Evolutionary conservation across 2,113 vertebrate genomes (phyloP), one percentile per base, ranked within the genome.

Genomic region (Pelvicachromis taeniatus): DNA sequence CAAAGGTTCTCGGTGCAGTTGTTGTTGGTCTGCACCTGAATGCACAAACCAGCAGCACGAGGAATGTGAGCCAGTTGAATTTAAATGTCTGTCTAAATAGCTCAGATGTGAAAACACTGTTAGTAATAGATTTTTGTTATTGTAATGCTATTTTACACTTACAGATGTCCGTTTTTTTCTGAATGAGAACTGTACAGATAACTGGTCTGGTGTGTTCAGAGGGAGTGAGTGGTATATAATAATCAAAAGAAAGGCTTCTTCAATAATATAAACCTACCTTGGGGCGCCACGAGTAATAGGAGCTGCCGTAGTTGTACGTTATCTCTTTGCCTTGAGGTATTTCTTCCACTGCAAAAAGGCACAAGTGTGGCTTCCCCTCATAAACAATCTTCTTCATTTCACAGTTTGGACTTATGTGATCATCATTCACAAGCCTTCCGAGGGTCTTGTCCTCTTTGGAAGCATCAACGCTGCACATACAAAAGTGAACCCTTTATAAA

Each of bases 301-400:
- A 73, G 7, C 53, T 42, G 1, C 87, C 87, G 0, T 89, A 87
- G 65, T 42, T 84, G 16, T 50, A 92, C 1, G 89, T 93, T 77
- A 91, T 88, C 77, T 93, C 89, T 16, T 89, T 78, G 2, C 77
- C 92, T 17, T 77, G 29, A 63, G 61, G 84, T 48, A 91, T 90
- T 56, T 86, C 3, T 7, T 31, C 77, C 38, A 77, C 0, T 8
- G 92, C 83, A 70, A 93, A 92, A 9, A 92, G 84, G 12, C 90
- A 93, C 77, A 90, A 58, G 77, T 92, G 92, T 81, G 90, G 92
- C 21, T 68, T 89, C 68, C 85, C 92, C 7, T 86, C 23, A 14
- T 0, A 75, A 12, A 80, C 40, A 0, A 91, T 40, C 77, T 52
- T 93, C 81, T n/a, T 93, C 48, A 91, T 78, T 53, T 78, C 13